Evolutionary conservation across 2,888 invertebrate genomes (phyloP).

Genomic region (Orgyia antiqua): DNA sequence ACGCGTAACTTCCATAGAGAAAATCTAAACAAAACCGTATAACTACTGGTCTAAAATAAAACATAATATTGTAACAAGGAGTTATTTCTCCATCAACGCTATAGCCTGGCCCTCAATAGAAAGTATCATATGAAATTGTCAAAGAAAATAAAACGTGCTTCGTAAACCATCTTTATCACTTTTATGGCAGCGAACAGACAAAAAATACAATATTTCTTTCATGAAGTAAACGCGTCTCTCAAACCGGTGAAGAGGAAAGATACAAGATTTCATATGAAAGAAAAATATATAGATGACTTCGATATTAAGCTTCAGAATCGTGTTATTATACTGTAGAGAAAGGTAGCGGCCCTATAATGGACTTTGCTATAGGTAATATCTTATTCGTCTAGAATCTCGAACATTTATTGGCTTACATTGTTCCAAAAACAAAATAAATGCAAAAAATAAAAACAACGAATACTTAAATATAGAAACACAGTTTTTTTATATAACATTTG

Average conservation of each 20-base stretch:
- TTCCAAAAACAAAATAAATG: too few species aligned
- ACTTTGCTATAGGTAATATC: too few species aligned
- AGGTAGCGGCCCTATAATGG: neutral
- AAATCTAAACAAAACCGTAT: too few species aligned
- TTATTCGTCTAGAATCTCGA: too few species aligned
- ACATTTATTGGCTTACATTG: too few species aligned
- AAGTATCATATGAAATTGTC: slow-evolving; percentile 35
- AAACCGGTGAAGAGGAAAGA: slow-evolving; percentile 36
- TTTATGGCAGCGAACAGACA: slow-evolving; percentile 26
- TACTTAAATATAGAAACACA: too few species aligned
- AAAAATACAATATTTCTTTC: slow-evolving; percentile 30
- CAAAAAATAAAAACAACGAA: too few species aligned
- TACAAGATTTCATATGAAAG: slow-evolving; percentile 36
- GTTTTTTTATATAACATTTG: too few species aligned
- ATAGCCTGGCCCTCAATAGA: slow-evolving; percentile 20
- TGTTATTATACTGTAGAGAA: neutral
- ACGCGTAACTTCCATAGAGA: too few species aligned
- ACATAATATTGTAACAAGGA: too few species aligned
- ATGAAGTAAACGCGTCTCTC: slow-evolving; percentile 22
- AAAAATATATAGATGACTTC: slow-evolving; percentile 11
- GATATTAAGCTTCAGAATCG: slow-evolving; percentile 19
- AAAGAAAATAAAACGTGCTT: slow-evolving; percentile 31
- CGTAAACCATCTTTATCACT: slow-evolving; percentile 27
- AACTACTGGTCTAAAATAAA: too few species aligned
- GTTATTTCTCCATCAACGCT: too few species aligned